phyloP scores from a whole-genome alignment of 2,797 vertebrate species.

The Cryptoblepharus egeriae region DNA sequence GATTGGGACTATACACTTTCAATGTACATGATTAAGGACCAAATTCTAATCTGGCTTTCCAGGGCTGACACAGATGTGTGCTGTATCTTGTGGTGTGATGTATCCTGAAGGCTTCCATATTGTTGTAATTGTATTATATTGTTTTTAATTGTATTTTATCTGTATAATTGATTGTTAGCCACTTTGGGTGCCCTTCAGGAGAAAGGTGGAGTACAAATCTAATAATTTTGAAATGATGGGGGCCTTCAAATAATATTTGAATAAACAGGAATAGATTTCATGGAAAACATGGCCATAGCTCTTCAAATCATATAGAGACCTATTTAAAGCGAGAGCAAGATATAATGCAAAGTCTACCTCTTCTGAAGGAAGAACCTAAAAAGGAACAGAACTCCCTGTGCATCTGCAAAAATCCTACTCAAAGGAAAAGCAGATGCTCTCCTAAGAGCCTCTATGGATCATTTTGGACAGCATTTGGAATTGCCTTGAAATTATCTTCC shows the following conservation, averaged over 20 bases:
- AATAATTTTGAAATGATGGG: background rate
- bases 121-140: too few relatives aligned
- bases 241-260: background rate
- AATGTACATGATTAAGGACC: too few relatives aligned
- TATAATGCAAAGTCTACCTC: background rate
- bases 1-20: too few relatives aligned
- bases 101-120: too few relatives aligned
- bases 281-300: background rate
- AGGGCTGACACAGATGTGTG: too few relatives aligned
- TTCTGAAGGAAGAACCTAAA: conserved; percentile 5
- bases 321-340: background rate
- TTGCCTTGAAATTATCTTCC: conserved; percentile 20
- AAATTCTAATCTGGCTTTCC: too few relatives aligned
- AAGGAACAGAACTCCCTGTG: background rate
- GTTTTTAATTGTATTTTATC: too few relatives aligned
- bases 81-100: too few relatives aligned
- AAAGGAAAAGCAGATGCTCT: conserved; percentile 11
- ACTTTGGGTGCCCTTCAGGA: too few relatives aligned
- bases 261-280: background rate
- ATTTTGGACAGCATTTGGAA: background rate
- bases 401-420: conserved; percentile 16
- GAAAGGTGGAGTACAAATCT: too few relatives aligned
- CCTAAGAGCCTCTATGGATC: background rate
- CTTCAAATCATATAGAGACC: background rate
- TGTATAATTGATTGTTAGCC: too few relatives aligned